phyloP scores from a whole-genome alignment of 2,113 vertebrate species.

The Ptilonorhynchus violaceus region DNA sequence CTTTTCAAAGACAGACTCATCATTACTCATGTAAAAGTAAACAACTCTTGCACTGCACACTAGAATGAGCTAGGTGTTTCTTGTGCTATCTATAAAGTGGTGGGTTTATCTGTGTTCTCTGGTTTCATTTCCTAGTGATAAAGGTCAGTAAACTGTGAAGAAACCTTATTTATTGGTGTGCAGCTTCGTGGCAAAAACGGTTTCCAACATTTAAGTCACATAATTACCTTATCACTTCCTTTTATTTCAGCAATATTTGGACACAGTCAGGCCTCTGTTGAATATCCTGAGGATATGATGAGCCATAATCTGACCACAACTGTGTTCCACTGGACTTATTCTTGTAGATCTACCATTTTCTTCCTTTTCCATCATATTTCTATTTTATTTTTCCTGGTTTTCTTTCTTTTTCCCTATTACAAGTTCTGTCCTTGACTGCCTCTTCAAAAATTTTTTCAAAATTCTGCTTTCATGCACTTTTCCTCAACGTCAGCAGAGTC shows the following conservation, averaged over 20 bases:
- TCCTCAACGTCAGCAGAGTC: not conserved
- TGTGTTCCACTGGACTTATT: not conserved
- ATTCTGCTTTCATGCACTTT: not conserved
- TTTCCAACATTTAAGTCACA: not conserved
- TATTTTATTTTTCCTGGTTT: not conserved
- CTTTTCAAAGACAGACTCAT: not conserved
- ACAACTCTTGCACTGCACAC: not conserved
- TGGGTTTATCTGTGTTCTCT: not conserved
- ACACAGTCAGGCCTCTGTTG: not conserved
- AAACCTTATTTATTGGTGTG: not conserved
- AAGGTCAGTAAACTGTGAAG: not conserved
- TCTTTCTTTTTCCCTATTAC: not conserved
- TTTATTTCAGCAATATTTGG: not conserved
- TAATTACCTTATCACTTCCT: not conserved
- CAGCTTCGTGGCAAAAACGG: not conserved
- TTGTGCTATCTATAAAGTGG: not conserved
- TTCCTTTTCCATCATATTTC: not conserved
- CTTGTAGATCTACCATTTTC: not conserved
- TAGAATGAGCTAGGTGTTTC: not conserved
- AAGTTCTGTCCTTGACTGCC: not conserved
- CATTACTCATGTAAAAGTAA: conserved; percentile 7
- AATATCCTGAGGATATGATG: accelerated
- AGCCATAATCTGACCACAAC: not conserved
- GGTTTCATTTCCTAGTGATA: not conserved
- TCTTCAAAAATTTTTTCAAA: not conserved